These are phyloP conservation scores for Operophtera brumata DNA, from an alignment of 2,888 invertebrate genomes.

Conservation along the genomic window DNA sequence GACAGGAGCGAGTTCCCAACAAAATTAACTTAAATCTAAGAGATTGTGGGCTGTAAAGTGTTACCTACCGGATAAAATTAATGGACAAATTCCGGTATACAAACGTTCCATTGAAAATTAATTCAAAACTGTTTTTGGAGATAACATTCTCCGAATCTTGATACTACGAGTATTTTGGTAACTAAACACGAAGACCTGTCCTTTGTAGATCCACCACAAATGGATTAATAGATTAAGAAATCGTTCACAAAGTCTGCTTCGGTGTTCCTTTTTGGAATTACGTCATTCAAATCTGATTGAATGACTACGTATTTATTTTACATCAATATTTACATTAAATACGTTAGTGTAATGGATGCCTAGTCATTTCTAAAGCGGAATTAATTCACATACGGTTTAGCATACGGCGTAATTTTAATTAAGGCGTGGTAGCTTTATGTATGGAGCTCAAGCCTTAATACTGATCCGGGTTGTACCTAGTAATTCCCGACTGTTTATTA, in stretches of 20 bases:
- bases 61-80: slow-evolving; percentile 51
- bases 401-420: slow-evolving; percentile 22
- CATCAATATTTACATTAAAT: slow-evolving; percentile 12
- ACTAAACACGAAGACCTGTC: slow-evolving; percentile 17
- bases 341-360: slow-evolving; percentile 7
- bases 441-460: slow-evolving; percentile 22
- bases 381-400: slow-evolving; percentile 20
- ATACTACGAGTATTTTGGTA: slow-evolving; percentile 23
- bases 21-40: slow-evolving; percentile 56
- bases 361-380: slow-evolving; percentile 13
- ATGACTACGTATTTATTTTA: not conserved
- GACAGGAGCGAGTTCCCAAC: slow-evolving; percentile 43
- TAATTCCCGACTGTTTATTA: slow-evolving; percentile 20
- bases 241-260: slow-evolving; percentile 10
- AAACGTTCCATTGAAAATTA: slow-evolving; percentile 45
- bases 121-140: slow-evolving; percentile 37
- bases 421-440: slow-evolving; percentile 21
- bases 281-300: not conserved
- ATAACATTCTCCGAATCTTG: slow-evolving; percentile 38
- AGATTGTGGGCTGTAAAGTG: slow-evolving; percentile 48
- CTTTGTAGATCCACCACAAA: slow-evolving; percentile 28
- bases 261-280: slow-evolving; percentile 17
- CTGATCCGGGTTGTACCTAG: slow-evolving; percentile 22
- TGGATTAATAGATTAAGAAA: slow-evolving; percentile 24
- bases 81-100: slow-evolving; percentile 45